Evolutionary conservation across 2,888 invertebrate species (phyloP).

Genomic region (Agrochola lota): DNA sequence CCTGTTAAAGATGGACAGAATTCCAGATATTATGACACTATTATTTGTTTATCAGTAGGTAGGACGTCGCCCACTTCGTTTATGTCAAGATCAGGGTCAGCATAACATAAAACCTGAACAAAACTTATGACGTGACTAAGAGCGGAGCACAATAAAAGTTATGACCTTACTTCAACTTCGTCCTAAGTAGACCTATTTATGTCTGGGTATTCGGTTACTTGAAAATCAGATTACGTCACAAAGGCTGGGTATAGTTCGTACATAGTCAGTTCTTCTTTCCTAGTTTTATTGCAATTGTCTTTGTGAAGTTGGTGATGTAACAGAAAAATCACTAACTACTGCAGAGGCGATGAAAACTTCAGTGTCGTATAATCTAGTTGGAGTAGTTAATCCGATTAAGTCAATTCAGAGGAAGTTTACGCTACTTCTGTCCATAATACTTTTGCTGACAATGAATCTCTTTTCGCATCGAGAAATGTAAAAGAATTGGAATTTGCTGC

Average conservation of each 20-base stretch:
- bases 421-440: conserved; percentile 59
- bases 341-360: conserved; percentile 51
- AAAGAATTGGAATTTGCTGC: conserved; percentile 10
- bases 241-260: conserved; percentile 23
- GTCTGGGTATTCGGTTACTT: conserved; percentile 42
- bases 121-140: conserved; percentile 41
- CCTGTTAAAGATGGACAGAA: neutral
- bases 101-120: conserved; percentile 35
- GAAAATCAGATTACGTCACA: conserved; percentile 51
- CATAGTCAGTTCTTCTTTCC: conserved; percentile 24
- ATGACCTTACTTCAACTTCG: conserved; percentile 49
- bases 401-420: conserved; percentile 57
- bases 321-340: conserved; percentile 52
- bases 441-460: conserved; percentile 55
- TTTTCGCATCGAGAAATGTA: conserved; percentile 28
- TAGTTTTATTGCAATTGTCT: conserved; percentile 56
- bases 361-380: conserved; percentile 51
- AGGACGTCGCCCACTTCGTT: conserved; percentile 17
- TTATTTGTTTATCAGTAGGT: conserved; percentile 25
- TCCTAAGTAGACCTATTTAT: conserved; percentile 52
- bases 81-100: conserved; percentile 40
- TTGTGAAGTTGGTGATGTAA: conserved; percentile 40
- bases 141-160: conserved; percentile 48
- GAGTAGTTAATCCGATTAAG: conserved; percentile 66
- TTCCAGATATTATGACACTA: conserved; percentile 6